These are phyloP conservation scores for Microtus montanus DNA, from an alignment of 2,113 vertebrate genomes.

Conservation along the genomic window DNA sequence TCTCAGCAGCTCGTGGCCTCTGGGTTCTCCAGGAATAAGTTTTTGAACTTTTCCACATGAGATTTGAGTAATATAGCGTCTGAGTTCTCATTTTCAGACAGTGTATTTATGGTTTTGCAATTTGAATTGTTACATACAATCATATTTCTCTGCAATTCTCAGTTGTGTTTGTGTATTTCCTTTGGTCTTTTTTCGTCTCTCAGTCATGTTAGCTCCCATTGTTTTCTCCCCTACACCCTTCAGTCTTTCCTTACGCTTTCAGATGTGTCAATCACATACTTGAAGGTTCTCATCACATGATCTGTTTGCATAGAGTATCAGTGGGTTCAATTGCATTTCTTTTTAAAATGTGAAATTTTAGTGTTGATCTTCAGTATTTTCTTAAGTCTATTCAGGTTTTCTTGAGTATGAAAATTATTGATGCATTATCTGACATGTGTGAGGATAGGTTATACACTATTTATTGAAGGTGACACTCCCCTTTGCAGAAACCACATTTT, in stretches of 20 bases:
- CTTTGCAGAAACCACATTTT: not conserved
- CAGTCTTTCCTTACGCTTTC: not conserved
- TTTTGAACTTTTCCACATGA: not conserved
- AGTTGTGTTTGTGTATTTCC: not conserved
- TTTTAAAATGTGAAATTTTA: slow-evolving; percentile 17
- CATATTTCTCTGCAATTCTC: not conserved
- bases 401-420: not conserved
- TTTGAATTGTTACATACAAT: not conserved
- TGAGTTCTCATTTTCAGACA: not conserved
- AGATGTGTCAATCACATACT: not conserved
- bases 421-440: not conserved
- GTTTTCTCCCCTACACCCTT: not conserved
- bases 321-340: not conserved
- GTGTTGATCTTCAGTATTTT: not conserved
- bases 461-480: not conserved
- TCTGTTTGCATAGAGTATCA: not conserved
- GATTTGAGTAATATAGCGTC: not conserved
- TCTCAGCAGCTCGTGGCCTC: not conserved
- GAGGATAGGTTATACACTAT: not conserved
- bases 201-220: not conserved
- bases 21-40: not conserved
- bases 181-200: not conserved
- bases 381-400: not conserved
- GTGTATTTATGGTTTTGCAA: not conserved
- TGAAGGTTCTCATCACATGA: not conserved